Base-by-base conservation (phyloP, 2,888 invertebrate genomes). In the Chrysotoxum bicinctum region DNA sequence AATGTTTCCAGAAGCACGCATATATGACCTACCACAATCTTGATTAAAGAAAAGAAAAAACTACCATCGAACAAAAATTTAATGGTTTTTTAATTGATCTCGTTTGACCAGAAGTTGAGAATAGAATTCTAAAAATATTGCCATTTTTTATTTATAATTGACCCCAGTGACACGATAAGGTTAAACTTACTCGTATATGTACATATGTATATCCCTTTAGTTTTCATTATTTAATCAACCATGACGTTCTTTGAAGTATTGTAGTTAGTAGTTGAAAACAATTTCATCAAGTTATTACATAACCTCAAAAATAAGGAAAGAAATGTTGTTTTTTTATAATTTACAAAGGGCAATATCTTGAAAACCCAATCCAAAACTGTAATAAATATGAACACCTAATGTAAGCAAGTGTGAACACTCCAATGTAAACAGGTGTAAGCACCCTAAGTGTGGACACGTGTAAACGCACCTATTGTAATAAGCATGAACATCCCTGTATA, bases 71-170 rank as follows among this genome's bases (percentile, higher is more conserved):
- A 30, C 3, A 45, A 26, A 64, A 40, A 43, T 45, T 45, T 64
- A 64, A 64, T 32, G 62, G 12, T 7, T 64, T 64, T 64, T 64
- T 64, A 64, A 64, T 64, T 64, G 45, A 45, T 12, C 16, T 10
- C 7, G 14, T 35, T 56, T 56, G 35, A n/a, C 8, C 19, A 21
- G 12, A 58, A 35, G 35, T 58, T 35, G 12, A 19, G 7, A 56
- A 56, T 14, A 50, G 50, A 7, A 50, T 23, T 50, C 50, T 50
- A 19, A 58, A 37, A 37, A 21, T 19, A 37, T n/a, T 37, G 8
- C 37, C 9, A 26, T 60, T 60, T 60, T 60, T 16, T 14, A 43
- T 5, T 43, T 12, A 40, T 60, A 60, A 60, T 60, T 40, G 26
- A 60, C 23, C 40, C 23, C 23, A 60, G 14, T 12, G 8, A 40